Evolutionary conservation across 2,888 invertebrate genomes (phyloP).

Genomic region (Flexamia atlantica): DNA sequence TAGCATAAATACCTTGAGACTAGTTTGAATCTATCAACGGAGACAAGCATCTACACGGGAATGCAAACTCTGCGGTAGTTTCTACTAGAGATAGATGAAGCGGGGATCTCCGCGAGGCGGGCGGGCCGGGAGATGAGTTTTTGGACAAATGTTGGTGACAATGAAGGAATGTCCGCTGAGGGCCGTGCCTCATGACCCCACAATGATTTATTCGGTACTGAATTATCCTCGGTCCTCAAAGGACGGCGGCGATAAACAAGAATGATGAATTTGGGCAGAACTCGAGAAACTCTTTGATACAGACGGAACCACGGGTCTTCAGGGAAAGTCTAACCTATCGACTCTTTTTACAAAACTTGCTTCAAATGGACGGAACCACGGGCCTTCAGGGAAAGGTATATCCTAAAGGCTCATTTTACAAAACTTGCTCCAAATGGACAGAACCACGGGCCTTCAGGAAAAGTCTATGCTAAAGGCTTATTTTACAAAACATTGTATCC

Average conservation of each 20-base stretch:
- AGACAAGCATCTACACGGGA: constrained; percentile 23
- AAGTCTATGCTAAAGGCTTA: too few species aligned
- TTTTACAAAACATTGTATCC: too few species aligned
- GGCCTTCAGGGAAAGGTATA: too few species aligned
- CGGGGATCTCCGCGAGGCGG: background rate
- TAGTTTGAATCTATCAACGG: constrained; percentile 1
- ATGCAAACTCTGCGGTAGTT: constrained; percentile 4
- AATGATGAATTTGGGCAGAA: background rate
- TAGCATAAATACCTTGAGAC: constrained; percentile 8
- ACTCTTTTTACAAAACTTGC: too few species aligned
- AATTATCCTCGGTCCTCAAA: constrained; percentile 44
- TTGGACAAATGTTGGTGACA: constrained; percentile 41
- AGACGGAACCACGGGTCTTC: background rate
- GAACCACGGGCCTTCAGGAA: too few species aligned
- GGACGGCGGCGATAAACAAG: background rate
- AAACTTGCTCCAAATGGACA: too few species aligned
- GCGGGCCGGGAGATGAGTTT: constrained; percentile 31
- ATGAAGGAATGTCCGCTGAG: constrained; percentile 13
- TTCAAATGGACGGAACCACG: too few species aligned
- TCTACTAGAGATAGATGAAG: constrained; percentile 24
- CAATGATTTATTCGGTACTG: constrained; percentile 26
- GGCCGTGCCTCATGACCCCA: background rate
- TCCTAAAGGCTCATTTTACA: too few species aligned
- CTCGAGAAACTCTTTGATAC: too few species aligned
- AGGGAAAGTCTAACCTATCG: background rate